Evolutionary conservation across 2,797 vertebrate species (phyloP).

Genomic region (Coregonus suidteri): DNA sequence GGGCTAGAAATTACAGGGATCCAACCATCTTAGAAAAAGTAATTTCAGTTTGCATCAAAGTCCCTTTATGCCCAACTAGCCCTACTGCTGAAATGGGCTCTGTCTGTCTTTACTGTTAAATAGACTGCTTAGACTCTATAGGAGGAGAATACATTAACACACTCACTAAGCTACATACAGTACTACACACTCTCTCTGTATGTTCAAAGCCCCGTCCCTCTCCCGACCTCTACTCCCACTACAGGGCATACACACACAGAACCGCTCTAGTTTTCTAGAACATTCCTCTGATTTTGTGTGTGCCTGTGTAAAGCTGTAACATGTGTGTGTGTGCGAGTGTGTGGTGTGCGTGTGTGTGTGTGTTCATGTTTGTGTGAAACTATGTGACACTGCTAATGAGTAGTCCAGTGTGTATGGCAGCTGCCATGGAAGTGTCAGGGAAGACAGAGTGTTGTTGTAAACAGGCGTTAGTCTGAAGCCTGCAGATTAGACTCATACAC

Average conservation of each 20-base stretch:
- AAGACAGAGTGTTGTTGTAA: not conserved
- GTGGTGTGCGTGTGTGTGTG: conserved; percentile 9
- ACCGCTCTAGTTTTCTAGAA: not conserved
- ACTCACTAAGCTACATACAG: not conserved
- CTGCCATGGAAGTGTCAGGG: not conserved
- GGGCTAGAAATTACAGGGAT: not conserved
- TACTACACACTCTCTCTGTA: conserved; percentile 34
- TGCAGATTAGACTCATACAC: not conserved
- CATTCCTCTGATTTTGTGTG: not conserved
- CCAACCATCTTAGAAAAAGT: not conserved
- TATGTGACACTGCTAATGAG: not conserved
- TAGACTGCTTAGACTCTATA: conserved; percentile 40
- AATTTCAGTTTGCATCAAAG: conserved; percentile 1
- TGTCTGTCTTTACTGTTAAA: conserved; percentile 64
- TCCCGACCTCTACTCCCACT: conserved; percentile 66
- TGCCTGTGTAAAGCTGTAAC: not conserved
- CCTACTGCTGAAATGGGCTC: conserved; percentile 17
- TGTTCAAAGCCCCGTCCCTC: conserved; percentile 21
- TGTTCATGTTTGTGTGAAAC: conserved; percentile 9
- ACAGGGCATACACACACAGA: conserved; percentile 27
- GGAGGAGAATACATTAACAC: conserved; percentile 64
- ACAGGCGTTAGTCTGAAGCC: not conserved
- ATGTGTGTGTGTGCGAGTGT: not conserved
- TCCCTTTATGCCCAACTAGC: not conserved
- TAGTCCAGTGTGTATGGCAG: not conserved